phyloP scores from a whole-genome alignment of 2,113 vertebrate species.

The Thryonomys swinderianus region DNA sequence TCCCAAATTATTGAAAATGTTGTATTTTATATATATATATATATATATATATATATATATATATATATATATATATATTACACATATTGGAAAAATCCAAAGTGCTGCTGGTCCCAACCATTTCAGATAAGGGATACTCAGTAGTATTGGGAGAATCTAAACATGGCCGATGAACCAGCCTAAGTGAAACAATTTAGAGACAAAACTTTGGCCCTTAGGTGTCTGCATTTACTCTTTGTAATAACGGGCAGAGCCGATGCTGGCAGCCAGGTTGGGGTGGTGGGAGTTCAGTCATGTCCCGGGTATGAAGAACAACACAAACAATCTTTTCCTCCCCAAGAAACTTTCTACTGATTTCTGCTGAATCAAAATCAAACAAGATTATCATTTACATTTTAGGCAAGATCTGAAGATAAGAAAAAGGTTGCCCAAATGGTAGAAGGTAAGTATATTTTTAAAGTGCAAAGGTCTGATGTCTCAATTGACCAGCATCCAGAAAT shows the following conservation, averaged over 20 bases:
- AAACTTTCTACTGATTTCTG: not conserved
- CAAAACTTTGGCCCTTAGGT: not conserved
- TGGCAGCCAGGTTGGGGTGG: too few species aligned
- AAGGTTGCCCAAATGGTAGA: constrained; percentile 95
- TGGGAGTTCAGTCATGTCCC: rapidly evolving
- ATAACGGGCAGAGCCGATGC: not conserved
- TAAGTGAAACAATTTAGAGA: not conserved
- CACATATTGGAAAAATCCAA: not conserved
- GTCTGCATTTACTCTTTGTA: not conserved
- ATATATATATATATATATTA: too few species aligned
- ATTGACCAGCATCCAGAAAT: not conserved
- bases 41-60: too few species aligned
- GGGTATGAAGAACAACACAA: rapidly evolving
- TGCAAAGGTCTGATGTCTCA: not conserved
- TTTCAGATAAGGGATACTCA: not conserved
- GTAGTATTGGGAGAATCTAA: not conserved
- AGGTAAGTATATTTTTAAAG: constrained; percentile 85
- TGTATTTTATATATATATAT: too few species aligned
- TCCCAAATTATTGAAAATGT: not conserved
- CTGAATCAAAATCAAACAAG: not conserved
- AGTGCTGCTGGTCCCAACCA: not conserved
- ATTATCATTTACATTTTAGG: constrained; percentile 85
- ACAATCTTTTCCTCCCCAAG: too few species aligned
- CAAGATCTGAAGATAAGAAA: constrained; percentile 96
- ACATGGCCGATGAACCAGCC: too few species aligned